These are phyloP conservation scores for Pocota personata DNA, from an alignment of 2,888 invertebrate species.

Conservation along the genomic window DNA sequence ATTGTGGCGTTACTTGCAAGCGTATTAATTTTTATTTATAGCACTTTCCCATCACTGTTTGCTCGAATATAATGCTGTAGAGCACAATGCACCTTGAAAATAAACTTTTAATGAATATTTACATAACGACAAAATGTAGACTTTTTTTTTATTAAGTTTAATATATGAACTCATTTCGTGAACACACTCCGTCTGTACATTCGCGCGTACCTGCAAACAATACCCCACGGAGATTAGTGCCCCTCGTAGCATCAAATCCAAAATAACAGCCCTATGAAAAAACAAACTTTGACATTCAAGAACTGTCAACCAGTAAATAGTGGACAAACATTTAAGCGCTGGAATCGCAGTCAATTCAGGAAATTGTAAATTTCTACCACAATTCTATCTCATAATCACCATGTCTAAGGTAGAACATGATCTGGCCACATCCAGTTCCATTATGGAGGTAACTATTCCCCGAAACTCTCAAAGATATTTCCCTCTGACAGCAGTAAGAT, in stretches of 20 bases:
- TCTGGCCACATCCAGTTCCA: conserved; percentile 90
- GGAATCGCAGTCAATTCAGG: neutral
- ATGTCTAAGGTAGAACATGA: conserved; percentile 89
- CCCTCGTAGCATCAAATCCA: neutral
- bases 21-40: too few species aligned
- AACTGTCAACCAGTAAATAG: conserved; percentile 46
- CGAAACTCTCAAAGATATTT: neutral
- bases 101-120: too few species aligned
- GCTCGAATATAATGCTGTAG: too few species aligned
- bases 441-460: conserved; percentile 89
- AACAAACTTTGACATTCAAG: conserved; percentile 52
- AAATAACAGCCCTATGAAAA: conserved; percentile 17
- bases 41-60: too few species aligned
- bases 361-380: neutral
- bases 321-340: conserved; percentile 56
- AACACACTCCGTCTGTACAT: neutral
- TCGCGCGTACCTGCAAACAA: conserved; percentile 24
- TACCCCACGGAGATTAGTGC: neutral
- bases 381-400: conserved; percentile 70
- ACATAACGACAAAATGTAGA: too few species aligned
- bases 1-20: too few species aligned
- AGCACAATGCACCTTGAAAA: too few species aligned
- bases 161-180: neutral
- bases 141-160: too few species aligned
- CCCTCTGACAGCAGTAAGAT: neutral